phyloP scores from a whole-genome alignment of 2,797 vertebrate species.

The Mus spretus region DNA sequence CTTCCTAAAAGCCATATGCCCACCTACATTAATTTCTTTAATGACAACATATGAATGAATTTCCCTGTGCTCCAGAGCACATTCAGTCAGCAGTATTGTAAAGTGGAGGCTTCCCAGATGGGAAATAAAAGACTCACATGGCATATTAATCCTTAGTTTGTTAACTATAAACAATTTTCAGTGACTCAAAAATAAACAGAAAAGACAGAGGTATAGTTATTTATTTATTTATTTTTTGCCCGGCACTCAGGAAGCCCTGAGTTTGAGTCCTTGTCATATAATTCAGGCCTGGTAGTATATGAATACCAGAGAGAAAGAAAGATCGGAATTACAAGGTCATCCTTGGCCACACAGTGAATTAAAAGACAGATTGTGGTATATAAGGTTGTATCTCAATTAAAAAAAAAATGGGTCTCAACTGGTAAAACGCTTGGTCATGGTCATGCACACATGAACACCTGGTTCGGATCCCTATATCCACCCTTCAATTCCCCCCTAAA shows the following conservation, averaged over 20 bases:
- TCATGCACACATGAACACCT: neutral
- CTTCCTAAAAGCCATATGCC: neutral
- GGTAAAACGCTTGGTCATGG: neutral
- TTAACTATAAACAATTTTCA: slow-evolving; percentile 75
- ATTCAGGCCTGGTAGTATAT: neutral
- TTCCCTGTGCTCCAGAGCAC: neutral
- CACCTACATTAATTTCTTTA: slow-evolving; percentile 12
- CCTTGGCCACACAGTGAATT: neutral
- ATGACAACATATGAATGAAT: neutral
- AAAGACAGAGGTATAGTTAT: neutral
- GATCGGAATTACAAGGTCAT: neutral
- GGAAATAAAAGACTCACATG: neutral
- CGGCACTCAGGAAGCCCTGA: neutral
- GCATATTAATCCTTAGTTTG: slow-evolving; percentile 67
- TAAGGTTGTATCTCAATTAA: neutral
- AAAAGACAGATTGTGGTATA: neutral
- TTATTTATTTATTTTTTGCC: neutral
- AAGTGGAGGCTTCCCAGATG: slow-evolving; percentile 42
- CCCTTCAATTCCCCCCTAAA: too few species aligned
- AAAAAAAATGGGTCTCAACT: neutral
- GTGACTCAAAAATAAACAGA: slow-evolving; percentile 78
- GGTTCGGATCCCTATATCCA: neutral
- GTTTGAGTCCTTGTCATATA: neutral
- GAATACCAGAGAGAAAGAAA: neutral
- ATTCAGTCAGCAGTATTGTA: neutral